Base-by-base conservation (phyloP, 2,888 invertebrate species). In the Gastracanthus pulcherrimus region DNA sequence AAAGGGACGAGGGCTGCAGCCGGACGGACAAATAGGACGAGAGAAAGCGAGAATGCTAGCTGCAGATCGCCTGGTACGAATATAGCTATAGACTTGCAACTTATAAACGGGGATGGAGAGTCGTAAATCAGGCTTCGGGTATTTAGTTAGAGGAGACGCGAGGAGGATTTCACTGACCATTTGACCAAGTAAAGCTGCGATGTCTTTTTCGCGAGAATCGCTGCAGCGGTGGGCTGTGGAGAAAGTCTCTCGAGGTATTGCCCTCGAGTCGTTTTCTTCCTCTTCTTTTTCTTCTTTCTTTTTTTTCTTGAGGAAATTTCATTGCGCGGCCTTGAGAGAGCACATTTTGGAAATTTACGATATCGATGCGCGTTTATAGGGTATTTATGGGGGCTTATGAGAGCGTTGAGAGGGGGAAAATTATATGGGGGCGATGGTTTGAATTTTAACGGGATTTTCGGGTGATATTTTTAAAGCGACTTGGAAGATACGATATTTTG, bases 121-220 rank as follows among this genome's bases (percentile, higher is more conserved):
- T 76, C 69, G 69, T 76, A 76, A 76, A 76, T 76, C 76, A 76
- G 41, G 60, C n/a, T n/a, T n/a, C n/a, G n/a, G n/a, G n/a, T n/a
- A n/a, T n/a, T n/a, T n/a, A n/a, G n/a, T n/a, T n/a, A n/a, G n/a
- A 26, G 13, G 16, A 58, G 38, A 34, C 29, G 60, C 69, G 51
- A 69, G 51, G 51, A 69, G 51, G 69, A 13, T 9, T 13, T 16
- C 41, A 41, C 9, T 51, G 51, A 51, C 31, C 31, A 36, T 69
- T 51, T 34, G 36, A 64, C 45, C 36, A n/a, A 36, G 51, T 26
- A 48, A 23, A 6, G 16, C 9, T 31, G 16, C 51, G 48, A 1
- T 38, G 45, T 23, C 16, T 66, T 60, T 76, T 76, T 69, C 29
- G 60, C 67, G 34, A n/a, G n/a, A n/a, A n/a, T n/a, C n/a, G n/a